Conservation (phyloP, 2,797 vertebrate species). For the Knipowitschia caucasica region DNA sequence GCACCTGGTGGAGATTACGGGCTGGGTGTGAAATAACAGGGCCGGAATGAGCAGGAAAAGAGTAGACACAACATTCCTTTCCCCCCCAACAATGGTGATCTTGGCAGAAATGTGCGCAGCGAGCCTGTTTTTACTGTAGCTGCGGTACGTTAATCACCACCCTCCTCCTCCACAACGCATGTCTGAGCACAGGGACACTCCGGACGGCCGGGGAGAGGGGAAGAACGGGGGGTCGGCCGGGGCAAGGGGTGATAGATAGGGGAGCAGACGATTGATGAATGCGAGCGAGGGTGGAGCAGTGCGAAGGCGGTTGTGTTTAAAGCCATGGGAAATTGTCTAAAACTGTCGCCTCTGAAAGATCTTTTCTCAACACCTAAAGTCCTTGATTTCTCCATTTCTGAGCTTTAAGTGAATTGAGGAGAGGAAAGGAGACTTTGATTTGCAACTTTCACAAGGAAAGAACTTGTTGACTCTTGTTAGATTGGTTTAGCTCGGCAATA, state of each 20-base stretch:
- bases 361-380: too few species aligned
- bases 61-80: constrained; percentile 81
- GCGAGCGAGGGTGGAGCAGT: constrained; percentile 14
- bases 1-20: constrained; percentile 79
- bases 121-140: constrained; percentile 76
- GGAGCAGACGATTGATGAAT: constrained; percentile 36
- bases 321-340: too few species aligned
- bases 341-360: too few species aligned
- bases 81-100: constrained; percentile 76
- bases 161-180: constrained; percentile 64
- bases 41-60: constrained; percentile 77
- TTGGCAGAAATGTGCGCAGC: constrained; percentile 78
- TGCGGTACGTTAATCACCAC: constrained; percentile 76
- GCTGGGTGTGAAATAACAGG: constrained; percentile 82
- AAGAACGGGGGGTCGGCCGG: constrained; percentile 59
- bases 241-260: constrained; percentile 50
- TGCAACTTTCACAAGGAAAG: too few species aligned
- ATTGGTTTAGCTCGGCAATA: too few species aligned
- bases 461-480: too few species aligned
- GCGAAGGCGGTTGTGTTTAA: not conserved
- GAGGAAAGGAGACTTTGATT: too few species aligned
- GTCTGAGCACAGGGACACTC: constrained; percentile 66
- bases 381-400: too few species aligned
- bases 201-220: constrained; percentile 38
- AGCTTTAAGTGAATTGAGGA: too few species aligned